Percentiles rank a stretch among this genome's conserved stretches.
Evolutionary conservation across 2,113 vertebrate species (phyloP).

Genomic region (Glaucidium brasilianum): DNA sequence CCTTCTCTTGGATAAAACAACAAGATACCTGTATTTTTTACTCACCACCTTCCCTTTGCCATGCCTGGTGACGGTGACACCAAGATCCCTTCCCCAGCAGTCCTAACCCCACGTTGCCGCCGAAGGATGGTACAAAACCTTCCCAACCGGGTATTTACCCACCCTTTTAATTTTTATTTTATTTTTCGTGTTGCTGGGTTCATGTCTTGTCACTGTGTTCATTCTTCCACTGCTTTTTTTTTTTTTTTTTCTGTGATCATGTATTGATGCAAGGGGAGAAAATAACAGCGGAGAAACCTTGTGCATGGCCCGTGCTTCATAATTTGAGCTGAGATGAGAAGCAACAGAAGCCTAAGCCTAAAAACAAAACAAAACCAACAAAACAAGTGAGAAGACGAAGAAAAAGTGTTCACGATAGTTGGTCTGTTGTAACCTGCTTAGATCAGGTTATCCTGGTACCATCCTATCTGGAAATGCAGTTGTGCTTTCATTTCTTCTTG

Average conservation of each 20-base stretch:
- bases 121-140: neutral
- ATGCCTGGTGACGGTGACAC: neutral
- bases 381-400: neutral
- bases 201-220: slow-evolving; percentile 12
- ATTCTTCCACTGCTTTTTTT: slow-evolving; percentile 1
- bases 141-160: neutral
- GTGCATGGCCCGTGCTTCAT: neutral
- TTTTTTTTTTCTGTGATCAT: neutral
- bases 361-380: neutral
- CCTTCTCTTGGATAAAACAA: neutral
- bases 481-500: slow-evolving; percentile 73
- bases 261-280: neutral
- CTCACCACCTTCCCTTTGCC: neutral
- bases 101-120: neutral
- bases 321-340: neutral
- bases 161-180: neutral
- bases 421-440: slow-evolving; percentile 53
- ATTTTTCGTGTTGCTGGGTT: slow-evolving; percentile 19
- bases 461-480: slow-evolving; percentile 69
- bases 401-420: slow-evolving; percentile 41
- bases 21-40: neutral
- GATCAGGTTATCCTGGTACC: slow-evolving; percentile 64
- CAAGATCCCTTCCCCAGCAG: neutral
- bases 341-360: neutral
- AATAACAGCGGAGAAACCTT: neutral